Percentiles rank a stretch among this genome's conserved stretches.
Evolutionary conservation across 1,140 invertebrate genomes (phyloP).

Genomic region (Temnothorax nylanderi): DNA sequence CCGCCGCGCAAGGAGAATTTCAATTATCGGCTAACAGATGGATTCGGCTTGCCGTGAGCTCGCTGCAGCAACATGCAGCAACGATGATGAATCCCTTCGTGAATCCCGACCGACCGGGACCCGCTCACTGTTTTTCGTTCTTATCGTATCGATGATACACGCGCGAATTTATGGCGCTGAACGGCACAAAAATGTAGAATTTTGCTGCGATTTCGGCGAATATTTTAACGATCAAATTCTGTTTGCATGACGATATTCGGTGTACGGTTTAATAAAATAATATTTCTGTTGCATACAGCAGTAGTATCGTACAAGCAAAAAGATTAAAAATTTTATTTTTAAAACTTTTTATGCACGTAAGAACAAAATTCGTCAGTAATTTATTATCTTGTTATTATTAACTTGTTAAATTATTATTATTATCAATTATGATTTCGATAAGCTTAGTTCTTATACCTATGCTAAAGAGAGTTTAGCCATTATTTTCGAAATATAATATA

Average conservation of each 20-base stretch:
- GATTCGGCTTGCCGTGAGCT: slow-evolving; percentile 34
- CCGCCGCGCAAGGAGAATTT: slow-evolving; percentile 51
- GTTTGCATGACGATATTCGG: neutral
- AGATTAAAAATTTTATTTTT: neutral
- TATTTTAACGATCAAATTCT: slow-evolving; percentile 3
- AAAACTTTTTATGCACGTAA: neutral
- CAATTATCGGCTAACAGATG: slow-evolving; percentile 58
- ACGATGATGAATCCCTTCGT: slow-evolving; percentile 45
- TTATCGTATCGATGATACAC: slow-evolving; percentile 22
- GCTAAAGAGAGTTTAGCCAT: neutral
- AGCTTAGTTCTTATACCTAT: neutral
- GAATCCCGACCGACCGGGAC: neutral
- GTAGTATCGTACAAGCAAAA: neutral
- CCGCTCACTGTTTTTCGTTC: slow-evolving; percentile 23
- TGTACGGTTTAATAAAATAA: neutral
- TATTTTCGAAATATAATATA: neutral
- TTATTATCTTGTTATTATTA: neutral
- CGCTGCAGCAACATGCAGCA: slow-evolving; percentile 6
- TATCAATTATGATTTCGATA: neutral
- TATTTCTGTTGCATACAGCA: neutral
- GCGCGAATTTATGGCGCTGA: slow-evolving; percentile 1
- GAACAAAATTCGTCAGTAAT: neutral
- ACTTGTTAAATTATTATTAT: neutral
- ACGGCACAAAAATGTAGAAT: neutral
- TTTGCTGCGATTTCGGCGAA: neutral